A percentile compares a stretch with the other conserved stretches of the same genome.
These are phyloP conservation scores for Halictus quadricinctus DNA, from an alignment of 2,888 invertebrate genomes.

Conservation along the genomic window DNA sequence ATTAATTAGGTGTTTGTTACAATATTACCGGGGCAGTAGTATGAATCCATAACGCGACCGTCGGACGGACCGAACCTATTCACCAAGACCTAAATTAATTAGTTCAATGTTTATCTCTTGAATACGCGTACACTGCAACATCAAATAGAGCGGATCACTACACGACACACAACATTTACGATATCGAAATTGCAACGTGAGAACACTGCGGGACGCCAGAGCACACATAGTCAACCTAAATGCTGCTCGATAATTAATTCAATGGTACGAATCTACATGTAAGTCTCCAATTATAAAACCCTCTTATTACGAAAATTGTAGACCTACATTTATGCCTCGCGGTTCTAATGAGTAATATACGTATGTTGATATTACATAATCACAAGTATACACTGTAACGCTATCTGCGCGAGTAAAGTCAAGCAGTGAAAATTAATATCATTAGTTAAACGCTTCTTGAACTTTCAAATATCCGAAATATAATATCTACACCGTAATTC, in stretches of 20 bases:
- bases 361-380: neutral
- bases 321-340: neutral
- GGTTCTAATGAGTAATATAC: neutral
- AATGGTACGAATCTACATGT: neutral
- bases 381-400: neutral
- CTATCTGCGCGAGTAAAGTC: neutral
- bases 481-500: neutral
- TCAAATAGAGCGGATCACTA: constrained; percentile 4
- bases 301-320: neutral
- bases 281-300: neutral
- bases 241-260: neutral
- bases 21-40: too few species aligned
- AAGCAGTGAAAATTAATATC: neutral
- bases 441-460: neutral
- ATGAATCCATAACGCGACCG: neutral
- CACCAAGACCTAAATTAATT: neutral
- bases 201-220: neutral
- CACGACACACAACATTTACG: neutral
- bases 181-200: neutral
- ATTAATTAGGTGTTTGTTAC: neutral
- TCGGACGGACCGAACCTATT: too few species aligned
- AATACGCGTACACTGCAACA: neutral
- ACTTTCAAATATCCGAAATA: neutral
- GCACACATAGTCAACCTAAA: neutral
- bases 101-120: constrained; percentile 14